Evolutionary conservation across 2,888 invertebrate species (phyloP).

Genomic region (Callyntrura guangdongensis): DNA sequence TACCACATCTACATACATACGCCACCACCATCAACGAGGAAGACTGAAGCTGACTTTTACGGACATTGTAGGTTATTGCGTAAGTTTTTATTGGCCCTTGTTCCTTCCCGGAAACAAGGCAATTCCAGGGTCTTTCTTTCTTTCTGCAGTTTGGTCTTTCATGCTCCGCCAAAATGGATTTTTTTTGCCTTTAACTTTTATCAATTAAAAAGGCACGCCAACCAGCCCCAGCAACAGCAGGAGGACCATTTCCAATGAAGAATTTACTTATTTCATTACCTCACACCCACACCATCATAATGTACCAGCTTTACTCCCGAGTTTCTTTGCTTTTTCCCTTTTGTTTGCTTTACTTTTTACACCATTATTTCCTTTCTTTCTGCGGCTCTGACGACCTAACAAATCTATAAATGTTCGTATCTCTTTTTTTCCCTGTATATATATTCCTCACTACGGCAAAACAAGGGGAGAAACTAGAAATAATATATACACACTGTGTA

Average conservation of each 20-base stretch:
- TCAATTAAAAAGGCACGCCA: constrained; percentile 45
- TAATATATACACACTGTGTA: constrained; percentile 14
- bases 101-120: constrained; percentile 38
- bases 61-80: constrained; percentile 9
- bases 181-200: constrained; percentile 34
- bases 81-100: constrained; percentile 16
- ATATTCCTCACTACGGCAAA: constrained; percentile 5
- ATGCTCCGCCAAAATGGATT: background rate
- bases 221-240: background rate
- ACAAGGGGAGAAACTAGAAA: background rate
- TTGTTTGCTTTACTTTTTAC: constrained; percentile 39
- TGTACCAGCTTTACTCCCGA: background rate
- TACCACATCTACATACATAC: too few relatives aligned
- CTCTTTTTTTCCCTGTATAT: background rate
- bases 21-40: background rate
- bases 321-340: constrained; percentile 9
- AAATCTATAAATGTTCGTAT: constrained; percentile 35
- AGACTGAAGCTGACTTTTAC: background rate
- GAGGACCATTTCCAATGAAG: constrained; percentile 30
- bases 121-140: background rate
- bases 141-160: background rate
- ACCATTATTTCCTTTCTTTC: constrained; percentile 9
- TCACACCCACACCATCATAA: constrained; percentile 38
- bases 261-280: constrained; percentile 63
- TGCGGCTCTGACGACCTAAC: background rate